Evolutionary conservation across 2,797 vertebrate species (phyloP).

Genomic region (Monodelphis domestica): DNA sequence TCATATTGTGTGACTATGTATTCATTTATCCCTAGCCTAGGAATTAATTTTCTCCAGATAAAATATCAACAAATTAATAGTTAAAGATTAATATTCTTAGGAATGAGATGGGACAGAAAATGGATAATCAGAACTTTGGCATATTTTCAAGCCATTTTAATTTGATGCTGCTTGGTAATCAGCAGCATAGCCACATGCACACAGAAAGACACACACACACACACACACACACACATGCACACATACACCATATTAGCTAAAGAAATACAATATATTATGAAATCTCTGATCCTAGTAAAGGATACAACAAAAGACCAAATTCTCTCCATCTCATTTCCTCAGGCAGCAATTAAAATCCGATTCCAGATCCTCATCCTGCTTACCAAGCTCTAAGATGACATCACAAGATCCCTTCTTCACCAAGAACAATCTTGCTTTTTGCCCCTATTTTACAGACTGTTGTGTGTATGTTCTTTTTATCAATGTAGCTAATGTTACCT

Average conservation of each 20-base stretch:
- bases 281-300: constrained; percentile 63
- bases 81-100: constrained; percentile 24
- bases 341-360: constrained; percentile 67
- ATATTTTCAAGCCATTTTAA: not conserved
- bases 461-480: constrained; percentile 71
- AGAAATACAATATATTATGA: constrained; percentile 52
- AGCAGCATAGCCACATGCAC: not conserved
- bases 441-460: constrained; percentile 56
- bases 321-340: constrained; percentile 67
- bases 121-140: constrained; percentile 18
- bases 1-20: constrained; percentile 1
- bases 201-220: not conserved
- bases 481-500: constrained; percentile 82
- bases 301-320: constrained; percentile 57
- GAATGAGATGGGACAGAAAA: not conserved
- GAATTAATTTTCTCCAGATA: constrained; percentile 15
- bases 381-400: constrained; percentile 62
- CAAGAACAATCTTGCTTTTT: constrained; percentile 65
- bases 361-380: constrained; percentile 74
- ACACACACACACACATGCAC: too few species aligned
- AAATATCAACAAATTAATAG: not conserved
- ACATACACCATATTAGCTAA: not conserved
- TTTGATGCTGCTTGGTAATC: not conserved
- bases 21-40: not conserved
- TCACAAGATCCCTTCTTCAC: constrained; percentile 61